phyloP scores from a whole-genome alignment of 2,113 vertebrate species.

The Vulpes vulpes region DNA sequence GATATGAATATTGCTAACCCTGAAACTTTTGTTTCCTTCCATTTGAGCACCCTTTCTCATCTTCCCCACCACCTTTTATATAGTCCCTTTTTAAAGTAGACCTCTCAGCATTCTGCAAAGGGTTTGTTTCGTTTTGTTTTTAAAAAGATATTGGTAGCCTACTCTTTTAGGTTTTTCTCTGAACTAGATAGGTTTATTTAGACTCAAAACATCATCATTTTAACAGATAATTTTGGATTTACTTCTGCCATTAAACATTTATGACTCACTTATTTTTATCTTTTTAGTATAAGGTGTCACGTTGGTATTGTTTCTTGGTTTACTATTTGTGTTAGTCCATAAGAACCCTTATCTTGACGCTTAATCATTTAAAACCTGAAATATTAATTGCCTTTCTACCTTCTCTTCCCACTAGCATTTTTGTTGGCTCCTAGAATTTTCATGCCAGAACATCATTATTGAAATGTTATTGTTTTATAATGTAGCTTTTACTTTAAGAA shows the following conservation, averaged over 20 bases:
- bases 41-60: background rate
- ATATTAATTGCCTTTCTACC: background rate
- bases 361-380: conserved; percentile 22
- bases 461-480: conserved; percentile 38
- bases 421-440: conserved; percentile 22
- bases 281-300: background rate
- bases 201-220: background rate
- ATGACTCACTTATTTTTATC: background rate
- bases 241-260: background rate
- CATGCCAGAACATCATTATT: background rate
- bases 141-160: background rate
- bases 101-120: background rate
- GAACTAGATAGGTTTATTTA: background rate
- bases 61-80: background rate
- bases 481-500: conserved; percentile 39
- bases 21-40: conserved; percentile 12
- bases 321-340: background rate
- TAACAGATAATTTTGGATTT: conserved; percentile 6
- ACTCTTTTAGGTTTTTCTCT: background rate
- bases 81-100: background rate
- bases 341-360: background rate
- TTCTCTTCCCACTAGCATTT: background rate
- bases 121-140: background rate
- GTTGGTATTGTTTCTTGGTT: background rate
- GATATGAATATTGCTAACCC: background rate